Evolutionary conservation across 2,797 vertebrate genomes (phyloP).

Genomic region (Corythornis leucogaster): DNA sequence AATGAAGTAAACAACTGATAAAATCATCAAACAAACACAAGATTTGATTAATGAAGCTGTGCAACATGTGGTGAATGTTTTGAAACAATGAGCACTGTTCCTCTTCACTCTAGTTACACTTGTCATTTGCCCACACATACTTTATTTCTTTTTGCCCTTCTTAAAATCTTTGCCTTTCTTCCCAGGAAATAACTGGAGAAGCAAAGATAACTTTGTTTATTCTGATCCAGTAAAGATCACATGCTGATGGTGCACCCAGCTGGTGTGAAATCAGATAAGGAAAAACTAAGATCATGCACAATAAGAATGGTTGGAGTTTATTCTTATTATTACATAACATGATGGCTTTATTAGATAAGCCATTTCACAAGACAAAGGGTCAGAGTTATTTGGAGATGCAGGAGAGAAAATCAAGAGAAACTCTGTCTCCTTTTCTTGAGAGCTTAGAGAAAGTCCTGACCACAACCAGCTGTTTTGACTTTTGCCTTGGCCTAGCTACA

Average conservation of each 20-base stretch:
- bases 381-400: background rate
- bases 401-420: background rate
- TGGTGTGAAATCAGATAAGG: background rate
- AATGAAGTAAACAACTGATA: slow-evolving; percentile 6
- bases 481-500: background rate
- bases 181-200: background rate
- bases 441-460: background rate
- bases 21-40: slow-evolving; percentile 4
- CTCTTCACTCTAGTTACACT: background rate
- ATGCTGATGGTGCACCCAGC: background rate
- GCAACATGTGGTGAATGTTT: background rate
- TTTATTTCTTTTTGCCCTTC: background rate
- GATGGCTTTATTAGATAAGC: background rate
- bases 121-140: background rate
- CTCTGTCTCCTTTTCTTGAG: background rate
- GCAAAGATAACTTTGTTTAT: background rate
- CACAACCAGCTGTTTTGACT: background rate
- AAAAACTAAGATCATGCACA: background rate
- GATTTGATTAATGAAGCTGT: background rate
- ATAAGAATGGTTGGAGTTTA: background rate
- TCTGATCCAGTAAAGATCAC: background rate
- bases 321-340: background rate
- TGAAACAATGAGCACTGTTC: slow-evolving; percentile 5
- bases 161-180: background rate
- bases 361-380: background rate